Base-by-base conservation (phyloP, 2,888 invertebrate species). In the Andrena dorsata region DNA sequence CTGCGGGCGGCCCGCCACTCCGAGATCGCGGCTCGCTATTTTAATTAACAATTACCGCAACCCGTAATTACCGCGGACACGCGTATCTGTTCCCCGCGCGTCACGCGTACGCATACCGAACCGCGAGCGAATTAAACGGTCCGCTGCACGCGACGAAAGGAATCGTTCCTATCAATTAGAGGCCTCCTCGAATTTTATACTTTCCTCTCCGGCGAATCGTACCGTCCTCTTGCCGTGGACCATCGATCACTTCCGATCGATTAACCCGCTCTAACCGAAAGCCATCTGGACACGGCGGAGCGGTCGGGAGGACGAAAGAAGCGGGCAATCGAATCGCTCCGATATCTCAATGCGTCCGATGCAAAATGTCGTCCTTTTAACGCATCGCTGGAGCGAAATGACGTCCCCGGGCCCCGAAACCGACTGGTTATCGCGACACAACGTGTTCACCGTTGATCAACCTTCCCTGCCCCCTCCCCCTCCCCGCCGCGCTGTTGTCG, bases 241-340 rank as follows among this genome's bases (percentile, higher is more conserved):
- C 84, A 88, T 87, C 88, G 87, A 88, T 88, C 87, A 87, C 84
- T 87, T 87, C 82, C 88, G 80, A 80, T 68, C 80, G 86, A 87
- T 86, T 86, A 77, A 80, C 41, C 74, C 81, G 73, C 61, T 80
- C 71, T 80, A 76, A 78, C 79, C 82, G 76, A 82, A 85, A 80
- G 76, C 73, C 72, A 23, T 20, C 56, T 23, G 23, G 56, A 23
- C 23, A 56, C 20, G 23, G 23, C 23, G 56, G 10, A 4, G 23
- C 8, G 26, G 10, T 0, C 10, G 23, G 20, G 16, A 13, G 35
- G 26, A 20, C 23, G 7, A 13, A 58, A 41, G 58, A 2, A 47
- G 6, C 16, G 47, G 47, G 61, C 74, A 74, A 81, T 82, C 74
- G 81, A 63, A 75, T 66, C 49, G 20, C 32, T 32, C 30, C 82